These are phyloP conservation scores for Eptesicus fuscus DNA, from an alignment of 2,113 vertebrate genomes.

Conservation along the genomic window DNA sequence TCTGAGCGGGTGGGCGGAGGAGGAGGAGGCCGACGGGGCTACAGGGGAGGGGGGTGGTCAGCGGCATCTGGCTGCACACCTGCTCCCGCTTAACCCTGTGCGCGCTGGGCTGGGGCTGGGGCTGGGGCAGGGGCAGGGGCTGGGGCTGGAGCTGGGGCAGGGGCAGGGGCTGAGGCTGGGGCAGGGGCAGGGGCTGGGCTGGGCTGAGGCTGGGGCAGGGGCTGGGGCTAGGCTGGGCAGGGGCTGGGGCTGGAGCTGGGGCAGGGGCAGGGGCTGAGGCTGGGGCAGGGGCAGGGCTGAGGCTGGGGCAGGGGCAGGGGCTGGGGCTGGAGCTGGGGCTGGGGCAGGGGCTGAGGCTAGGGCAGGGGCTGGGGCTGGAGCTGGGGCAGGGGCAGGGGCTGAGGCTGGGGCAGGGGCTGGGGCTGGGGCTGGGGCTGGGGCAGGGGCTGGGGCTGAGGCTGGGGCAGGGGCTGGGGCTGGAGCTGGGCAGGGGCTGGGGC, in stretches of 20 bases:
- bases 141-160: no score
- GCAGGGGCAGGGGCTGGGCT: background rate
- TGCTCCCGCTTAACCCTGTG: slow-evolving; percentile 74
- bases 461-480: no score
- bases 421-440: background rate
- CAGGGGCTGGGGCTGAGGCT: background rate
- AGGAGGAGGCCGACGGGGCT: slow-evolving; percentile 48
- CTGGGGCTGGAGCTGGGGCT: background rate
- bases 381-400: no score
- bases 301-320: no score
- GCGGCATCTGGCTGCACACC: slow-evolving; percentile 76
- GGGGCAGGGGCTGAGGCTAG: background rate
- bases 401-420: background rate
- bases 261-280: no score
- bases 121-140: no score
- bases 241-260: background rate
- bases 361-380: no score
- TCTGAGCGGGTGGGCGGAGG: slow-evolving; percentile 69
- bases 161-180: background rate
- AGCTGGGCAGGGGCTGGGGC: background rate
- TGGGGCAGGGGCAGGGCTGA: no score
- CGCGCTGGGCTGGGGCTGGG: background rate
- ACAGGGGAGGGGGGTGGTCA: slow-evolving; percentile 47
- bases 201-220: no score
- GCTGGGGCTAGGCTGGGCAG: no score